Evolutionary conservation across 2,888 invertebrate genomes (phyloP).

Genomic region (Sthenelais limicola): DNA sequence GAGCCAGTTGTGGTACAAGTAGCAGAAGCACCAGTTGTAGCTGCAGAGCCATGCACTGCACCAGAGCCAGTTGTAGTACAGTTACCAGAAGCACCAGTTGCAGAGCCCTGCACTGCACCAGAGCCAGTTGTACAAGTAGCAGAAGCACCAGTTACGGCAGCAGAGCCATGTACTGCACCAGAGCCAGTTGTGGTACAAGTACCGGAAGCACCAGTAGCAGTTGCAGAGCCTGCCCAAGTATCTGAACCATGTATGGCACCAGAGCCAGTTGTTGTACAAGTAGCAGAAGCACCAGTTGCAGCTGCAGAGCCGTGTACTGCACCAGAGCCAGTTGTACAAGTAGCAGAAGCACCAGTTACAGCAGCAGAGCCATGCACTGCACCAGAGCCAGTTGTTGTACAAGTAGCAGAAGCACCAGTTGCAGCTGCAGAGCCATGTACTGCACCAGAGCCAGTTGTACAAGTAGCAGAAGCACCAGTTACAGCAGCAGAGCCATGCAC

Average conservation of each 20-base stretch:
- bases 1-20: neutral
- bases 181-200: neutral
- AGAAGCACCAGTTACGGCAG: neutral
- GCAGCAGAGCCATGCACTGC: neutral
- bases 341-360: neutral
- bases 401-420: neutral
- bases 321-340: neutral
- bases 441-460: neutral
- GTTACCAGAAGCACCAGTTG: neutral
- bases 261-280: neutral
- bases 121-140: neutral
- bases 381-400: neutral
- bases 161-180: neutral
- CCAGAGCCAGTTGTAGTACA: neutral
- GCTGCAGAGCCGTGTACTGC: neutral
- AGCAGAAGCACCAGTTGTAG: neutral
- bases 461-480: neutral
- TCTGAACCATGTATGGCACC: neutral
- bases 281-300: neutral
- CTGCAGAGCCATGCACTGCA: neutral
- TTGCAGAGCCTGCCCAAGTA: neutral
- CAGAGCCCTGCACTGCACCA: neutral
- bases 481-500: neutral
- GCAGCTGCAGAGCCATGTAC: neutral
- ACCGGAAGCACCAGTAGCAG: neutral